Evolutionary conservation across 64 coral and sea anemone species (phyloP).

Genomic region (Montipora foliosa): DNA sequence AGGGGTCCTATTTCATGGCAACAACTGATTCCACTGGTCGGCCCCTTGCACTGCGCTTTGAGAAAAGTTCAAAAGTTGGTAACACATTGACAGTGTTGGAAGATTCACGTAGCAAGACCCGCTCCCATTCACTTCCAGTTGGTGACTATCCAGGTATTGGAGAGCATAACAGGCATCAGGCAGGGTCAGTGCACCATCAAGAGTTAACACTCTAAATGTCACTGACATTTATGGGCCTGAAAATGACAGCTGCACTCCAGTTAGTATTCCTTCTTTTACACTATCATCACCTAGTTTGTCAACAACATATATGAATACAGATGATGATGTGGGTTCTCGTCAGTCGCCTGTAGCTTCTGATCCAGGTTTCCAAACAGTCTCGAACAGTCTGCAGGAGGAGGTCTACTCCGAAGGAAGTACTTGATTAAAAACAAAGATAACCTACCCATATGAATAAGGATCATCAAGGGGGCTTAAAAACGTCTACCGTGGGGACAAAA

Average conservation of each 20-base stretch:
- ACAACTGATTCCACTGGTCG: slow-evolving; percentile 87
- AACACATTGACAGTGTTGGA: slow-evolving; percentile 81
- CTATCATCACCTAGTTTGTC: slow-evolving; percentile 78
- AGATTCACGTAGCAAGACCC: slow-evolving; percentile 35
- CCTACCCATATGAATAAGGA: slow-evolving; percentile 62
- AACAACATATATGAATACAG: slow-evolving; percentile 81
- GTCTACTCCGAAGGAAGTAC: slow-evolving; percentile 42
- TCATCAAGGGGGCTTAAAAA: slow-evolving; percentile 62
- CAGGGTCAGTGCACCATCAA: slow-evolving; percentile 23
- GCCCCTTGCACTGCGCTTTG: slow-evolving; percentile 81
- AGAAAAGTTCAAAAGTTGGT: slow-evolving; percentile 75
- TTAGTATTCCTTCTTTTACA: slow-evolving; percentile 68
- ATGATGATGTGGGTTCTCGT: slow-evolving; percentile 75
- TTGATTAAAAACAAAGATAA: slow-evolving; percentile 54
- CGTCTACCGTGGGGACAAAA: slow-evolving; percentile 78
- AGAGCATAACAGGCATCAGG: too few relatives aligned
- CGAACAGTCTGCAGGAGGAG: slow-evolving; percentile 48
- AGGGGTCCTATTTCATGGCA: slow-evolving; percentile 91
- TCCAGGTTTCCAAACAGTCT: slow-evolving; percentile 9
- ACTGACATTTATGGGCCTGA: not conserved
- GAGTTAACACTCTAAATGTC: not conserved
- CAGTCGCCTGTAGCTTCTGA: slow-evolving; percentile 86
- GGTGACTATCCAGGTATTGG: slow-evolving; percentile 64
- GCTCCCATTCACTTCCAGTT: slow-evolving; percentile 78
- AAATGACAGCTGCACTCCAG: not conserved